A percentile compares a stretch with the other conserved stretches of the same genome.
These are phyloP conservation scores for Hoplodrina ambigua DNA, from an alignment of 2,888 invertebrate species.

Conservation along the genomic window DNA sequence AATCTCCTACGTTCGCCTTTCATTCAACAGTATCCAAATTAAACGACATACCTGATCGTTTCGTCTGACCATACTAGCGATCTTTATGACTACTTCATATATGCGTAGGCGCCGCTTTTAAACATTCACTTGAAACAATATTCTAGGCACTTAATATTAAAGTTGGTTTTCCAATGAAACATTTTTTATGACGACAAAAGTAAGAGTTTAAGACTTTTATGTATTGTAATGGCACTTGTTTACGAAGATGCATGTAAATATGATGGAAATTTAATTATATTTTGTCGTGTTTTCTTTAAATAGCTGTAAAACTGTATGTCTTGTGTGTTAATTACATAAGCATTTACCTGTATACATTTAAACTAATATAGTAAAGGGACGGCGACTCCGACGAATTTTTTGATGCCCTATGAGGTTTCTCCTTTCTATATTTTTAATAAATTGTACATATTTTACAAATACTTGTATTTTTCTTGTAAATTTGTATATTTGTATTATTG, in stretches of 20 bases:
- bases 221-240: slow-evolving; percentile 56
- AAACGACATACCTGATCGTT: slow-evolving; percentile 30
- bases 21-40: slow-evolving; percentile 40
- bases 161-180: slow-evolving; percentile 10
- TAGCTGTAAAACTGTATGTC: slow-evolving; percentile 3
- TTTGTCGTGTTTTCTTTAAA: slow-evolving; percentile 12
- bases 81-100: slow-evolving; percentile 32
- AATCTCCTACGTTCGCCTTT: not conserved
- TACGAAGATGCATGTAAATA: slow-evolving; percentile 42
- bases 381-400: too few species aligned
- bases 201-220: slow-evolving; percentile 44
- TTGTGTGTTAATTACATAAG: slow-evolving; percentile 16
- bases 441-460: too few species aligned
- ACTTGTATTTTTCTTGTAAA: too few species aligned
- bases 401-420: too few species aligned
- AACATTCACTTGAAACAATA: not conserved
- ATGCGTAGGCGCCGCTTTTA: slow-evolving; percentile 45
- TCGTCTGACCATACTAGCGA: slow-evolving; percentile 52
- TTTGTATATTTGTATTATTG: not conserved
- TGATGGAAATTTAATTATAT: slow-evolving; percentile 29
- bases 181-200: slow-evolving; percentile 25
- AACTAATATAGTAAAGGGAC: too few species aligned
- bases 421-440: too few species aligned
- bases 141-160: not conserved
- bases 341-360: too few species aligned